Conservation (phyloP, 2,888 invertebrate species). For the Polydrusus tereticollis region DNA sequence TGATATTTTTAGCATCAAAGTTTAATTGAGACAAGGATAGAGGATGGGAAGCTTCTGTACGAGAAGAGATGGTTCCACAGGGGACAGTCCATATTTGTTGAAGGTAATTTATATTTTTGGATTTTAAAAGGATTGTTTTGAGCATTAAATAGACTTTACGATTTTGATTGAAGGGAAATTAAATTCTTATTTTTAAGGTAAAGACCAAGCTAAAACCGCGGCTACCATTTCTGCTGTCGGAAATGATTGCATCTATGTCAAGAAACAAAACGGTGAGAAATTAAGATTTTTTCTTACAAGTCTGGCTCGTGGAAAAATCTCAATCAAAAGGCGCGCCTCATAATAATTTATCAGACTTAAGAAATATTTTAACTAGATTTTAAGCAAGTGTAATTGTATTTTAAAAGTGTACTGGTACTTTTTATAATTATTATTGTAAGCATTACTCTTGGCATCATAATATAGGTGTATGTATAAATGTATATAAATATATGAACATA, state of each 20-base stretch:
- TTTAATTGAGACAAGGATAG: constrained; percentile 86
- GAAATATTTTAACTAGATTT: background rate
- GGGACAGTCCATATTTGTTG: constrained; percentile 87
- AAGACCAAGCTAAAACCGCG: constrained; percentile 86
- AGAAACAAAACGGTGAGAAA: constrained; percentile 86
- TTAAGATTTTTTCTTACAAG: constrained; percentile 87
- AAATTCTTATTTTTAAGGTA: constrained; percentile 74
- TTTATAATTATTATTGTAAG: background rate
- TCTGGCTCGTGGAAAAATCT: constrained; percentile 88
- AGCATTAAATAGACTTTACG: background rate
- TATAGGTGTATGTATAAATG: too few species aligned
- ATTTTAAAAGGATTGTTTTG: background rate
- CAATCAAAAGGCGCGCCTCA: constrained; percentile 87
- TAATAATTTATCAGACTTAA: constrained; percentile 63
- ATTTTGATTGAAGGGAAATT: background rate
- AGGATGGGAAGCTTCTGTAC: constrained; percentile 94
- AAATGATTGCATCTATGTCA: constrained; percentile 93
- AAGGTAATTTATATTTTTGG: constrained; percentile 51
- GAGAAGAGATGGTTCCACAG: constrained; percentile 96
- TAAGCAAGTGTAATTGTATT: background rate
- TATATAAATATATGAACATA: too few species aligned
- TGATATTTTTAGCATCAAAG: constrained; percentile 57
- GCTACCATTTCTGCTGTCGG: constrained; percentile 93
- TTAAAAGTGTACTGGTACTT: background rate
- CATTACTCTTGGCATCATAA: background rate